Conservation (phyloP, 2,888 invertebrate genomes). For the Chrysolina haemoptera region DNA sequence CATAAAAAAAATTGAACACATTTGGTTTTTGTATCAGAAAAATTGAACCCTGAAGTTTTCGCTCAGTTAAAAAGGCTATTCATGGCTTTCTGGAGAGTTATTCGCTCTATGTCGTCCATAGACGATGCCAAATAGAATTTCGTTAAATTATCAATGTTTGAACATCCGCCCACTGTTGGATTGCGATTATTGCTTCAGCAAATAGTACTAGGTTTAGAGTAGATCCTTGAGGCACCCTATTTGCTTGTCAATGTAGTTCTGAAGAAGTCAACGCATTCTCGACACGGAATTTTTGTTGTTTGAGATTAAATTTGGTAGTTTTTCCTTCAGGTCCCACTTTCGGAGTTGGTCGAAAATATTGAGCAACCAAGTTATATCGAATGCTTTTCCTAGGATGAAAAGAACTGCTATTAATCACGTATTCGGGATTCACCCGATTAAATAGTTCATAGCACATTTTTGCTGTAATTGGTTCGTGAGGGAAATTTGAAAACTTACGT, state of each 20-base stretch:
- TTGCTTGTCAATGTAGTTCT: constrained; percentile 25
- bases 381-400: too few species aligned
- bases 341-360: constrained; percentile 37
- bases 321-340: constrained; percentile 41
- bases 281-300: constrained; percentile 26
- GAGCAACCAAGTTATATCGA: constrained; percentile 41
- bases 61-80: neutral
- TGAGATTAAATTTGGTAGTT: constrained; percentile 33
- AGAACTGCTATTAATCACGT: too few species aligned
- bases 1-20: too few species aligned
- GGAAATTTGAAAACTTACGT: too few species aligned
- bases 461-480: too few species aligned
- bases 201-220: constrained; percentile 43
- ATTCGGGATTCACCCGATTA: too few species aligned
- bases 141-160: constrained; percentile 8
- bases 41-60: neutral
- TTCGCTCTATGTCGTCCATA: constrained; percentile 3
- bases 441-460: too few species aligned
- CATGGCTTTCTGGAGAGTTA: constrained; percentile 2
- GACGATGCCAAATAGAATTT: constrained; percentile 3
- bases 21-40: too few species aligned
- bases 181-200: constrained; percentile 23
- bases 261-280: constrained; percentile 17
- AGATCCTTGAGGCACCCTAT: constrained; percentile 48
- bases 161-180: constrained; percentile 5